Evolutionary conservation across 2,113 vertebrate genomes (phyloP).

Genomic region (Stigmatopora nigra): DNA sequence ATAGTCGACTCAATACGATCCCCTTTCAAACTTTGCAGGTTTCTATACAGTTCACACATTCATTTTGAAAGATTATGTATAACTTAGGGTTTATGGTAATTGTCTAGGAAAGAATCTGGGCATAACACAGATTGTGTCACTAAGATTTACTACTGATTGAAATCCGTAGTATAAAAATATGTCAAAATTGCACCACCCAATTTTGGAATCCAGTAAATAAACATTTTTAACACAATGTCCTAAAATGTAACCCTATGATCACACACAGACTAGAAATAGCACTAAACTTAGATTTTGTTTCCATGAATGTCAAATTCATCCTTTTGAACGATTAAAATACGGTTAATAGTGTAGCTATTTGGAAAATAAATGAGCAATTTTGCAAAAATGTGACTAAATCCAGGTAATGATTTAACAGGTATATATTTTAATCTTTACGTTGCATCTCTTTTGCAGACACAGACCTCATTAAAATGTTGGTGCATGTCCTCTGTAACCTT

Average conservation of each 20-base stretch:
- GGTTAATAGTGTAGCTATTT: not conserved
- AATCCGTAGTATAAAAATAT: not conserved
- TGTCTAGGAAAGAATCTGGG: not conserved
- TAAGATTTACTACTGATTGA: not conserved
- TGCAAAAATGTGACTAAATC: conserved; percentile 4
- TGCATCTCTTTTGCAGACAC: not conserved
- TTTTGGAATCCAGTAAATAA: not conserved
- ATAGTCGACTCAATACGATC: not conserved
- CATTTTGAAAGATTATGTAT: not conserved
- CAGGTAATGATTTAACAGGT: not conserved
- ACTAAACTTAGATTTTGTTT: not conserved
- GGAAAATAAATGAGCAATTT: not conserved
- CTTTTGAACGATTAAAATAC: not conserved
- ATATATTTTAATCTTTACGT: not conserved
- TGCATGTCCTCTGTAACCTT: conserved; percentile 5
- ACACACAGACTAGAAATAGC: not conserved
- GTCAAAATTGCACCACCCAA: not conserved
- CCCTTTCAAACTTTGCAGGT: no score
- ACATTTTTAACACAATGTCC: not conserved
- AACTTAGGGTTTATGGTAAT: not conserved
- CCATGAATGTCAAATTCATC: not conserved
- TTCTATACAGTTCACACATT: not conserved
- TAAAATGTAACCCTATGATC: not conserved
- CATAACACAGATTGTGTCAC: not conserved
- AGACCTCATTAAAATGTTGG: conserved; percentile 19